Evolutionary conservation across 2,888 invertebrate species (phyloP), one percentile per base, ranked within the genome.

Genomic region (Malacosoma neustria): DNA sequence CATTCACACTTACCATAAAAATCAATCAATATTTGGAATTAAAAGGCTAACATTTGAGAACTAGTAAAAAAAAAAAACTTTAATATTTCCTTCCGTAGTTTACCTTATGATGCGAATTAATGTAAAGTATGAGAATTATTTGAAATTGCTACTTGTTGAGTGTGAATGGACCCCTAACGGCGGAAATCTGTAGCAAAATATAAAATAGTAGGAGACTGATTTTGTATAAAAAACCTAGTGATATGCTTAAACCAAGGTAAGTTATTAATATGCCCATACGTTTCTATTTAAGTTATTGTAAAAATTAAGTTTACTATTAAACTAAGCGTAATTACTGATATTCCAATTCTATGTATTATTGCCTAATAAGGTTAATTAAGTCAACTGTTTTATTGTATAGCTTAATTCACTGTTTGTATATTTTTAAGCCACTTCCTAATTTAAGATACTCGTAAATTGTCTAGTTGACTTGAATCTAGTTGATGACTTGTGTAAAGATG

Each of bases 381-480:
- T 69, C 69, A 73, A 74, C 71, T 71, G 69, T 73, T 70, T 61
- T n/a, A 69, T 54, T 80, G 80, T 82, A 80, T 75, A 79, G 77
- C 70, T 72, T 72, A 63, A 63, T 64, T 71, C 71, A 66, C 71
- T 57, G 61, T 61, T 67, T 80, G 77, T 81, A 80, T 79, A 81
- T 77, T 72, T 71, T 79, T 73, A 77, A 77, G 75, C 74, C 71
- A 75, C 74, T 73, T 67, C 72, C 59, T 73, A 70, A 57, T 58
- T 67, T 77, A 81, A 77, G 80, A 77, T 82, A 82, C 81, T 81
- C 79, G 73, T 81, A 74, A 71, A 72, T 22, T 76, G 66, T 81
- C 76, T 81, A 81, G 79, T 81, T 80, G 79, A 79, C 74, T 73
- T 75, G 72, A 75, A 79, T 81, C 80, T 81, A 82, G 81, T 82